Base-by-base conservation (phyloP, 2,888 invertebrate species). In the Eucera pruinosa region DNA sequence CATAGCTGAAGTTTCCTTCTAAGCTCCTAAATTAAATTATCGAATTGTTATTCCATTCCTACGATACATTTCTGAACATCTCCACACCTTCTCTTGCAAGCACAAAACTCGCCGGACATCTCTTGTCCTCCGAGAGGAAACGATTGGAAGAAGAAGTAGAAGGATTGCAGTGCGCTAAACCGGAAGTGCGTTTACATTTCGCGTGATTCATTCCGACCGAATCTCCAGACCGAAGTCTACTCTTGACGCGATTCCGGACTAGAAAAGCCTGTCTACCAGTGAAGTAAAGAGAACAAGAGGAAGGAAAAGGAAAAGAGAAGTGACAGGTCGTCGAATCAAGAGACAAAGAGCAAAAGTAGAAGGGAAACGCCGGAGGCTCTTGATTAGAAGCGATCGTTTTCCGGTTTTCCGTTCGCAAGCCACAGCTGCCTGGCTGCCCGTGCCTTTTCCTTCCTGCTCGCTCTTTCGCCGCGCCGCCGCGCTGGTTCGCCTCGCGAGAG, bases 371-470 rank as follows among this genome's bases (percentile, higher is more conserved):
- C 41, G 61, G 68, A 73, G 82, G 80, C 81, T 78, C 55, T 66
- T 45, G 74, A 82, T 83, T 80, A 79, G 83, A 77, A 80, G 80
- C 84, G 82, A 88, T 90, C 86, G 87, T 89, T 90, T 90, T 90
- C 91, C 90, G 90, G 89, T 89, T 91, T 91, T 88, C 88, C 90
- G 89, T 87, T 87, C 81, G 83, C 79, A 77, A 82, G 80, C 80
- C 81, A 80, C 62, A 61, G 60, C 52, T 52, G 81, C 79, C 80
- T 75, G 80, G 80, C 71, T 72, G 71, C 68, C 55, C 76, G 62
- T 69, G 60, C 54, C 36, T 71, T 62, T 64, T 60, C 70, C 55
- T 60, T 60, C 75, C 78, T 64, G 66, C 76, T 74, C 70, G 58
- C 70, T 70, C 79, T 54, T 72, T 58, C 71, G 27, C 52, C 52